Evolutionary conservation across 2,113 vertebrate genomes (phyloP).

Genomic region (Cacatua alba): DNA sequence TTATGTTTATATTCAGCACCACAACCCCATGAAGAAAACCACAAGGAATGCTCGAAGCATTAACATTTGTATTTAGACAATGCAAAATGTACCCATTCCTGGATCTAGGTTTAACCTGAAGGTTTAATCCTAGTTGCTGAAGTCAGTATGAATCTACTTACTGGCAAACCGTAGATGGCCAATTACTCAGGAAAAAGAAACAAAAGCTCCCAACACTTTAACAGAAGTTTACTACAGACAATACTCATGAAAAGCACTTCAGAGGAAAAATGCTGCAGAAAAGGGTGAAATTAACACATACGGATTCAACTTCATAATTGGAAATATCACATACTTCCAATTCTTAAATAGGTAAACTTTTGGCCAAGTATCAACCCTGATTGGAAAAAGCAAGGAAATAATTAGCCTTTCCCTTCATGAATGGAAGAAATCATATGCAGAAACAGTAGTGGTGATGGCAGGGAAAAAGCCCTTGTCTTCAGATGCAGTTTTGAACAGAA

Average conservation of each 20-base stretch:
- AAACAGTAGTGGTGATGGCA: background rate
- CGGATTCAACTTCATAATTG: background rate
- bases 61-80: background rate
- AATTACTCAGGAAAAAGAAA: background rate
- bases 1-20: background rate
- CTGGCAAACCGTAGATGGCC: background rate
- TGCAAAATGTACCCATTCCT: background rate
- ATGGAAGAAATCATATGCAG: background rate
- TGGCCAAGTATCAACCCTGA: background rate
- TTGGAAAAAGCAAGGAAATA: slow-evolving; percentile 36
- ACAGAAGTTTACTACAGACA: background rate
- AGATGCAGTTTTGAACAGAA: background rate
- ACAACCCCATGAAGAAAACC: slow-evolving; percentile 6
- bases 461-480: background rate
- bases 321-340: background rate
- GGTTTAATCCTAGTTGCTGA: background rate
- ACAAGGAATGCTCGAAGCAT: slow-evolving; percentile 3
- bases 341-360: background rate
- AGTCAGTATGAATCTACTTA: background rate
- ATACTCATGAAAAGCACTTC: background rate
- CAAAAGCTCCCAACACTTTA: background rate
- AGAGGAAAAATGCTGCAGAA: background rate
- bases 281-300: background rate
- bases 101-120: background rate
- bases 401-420: background rate